Percentiles rank a stretch among this genome's conserved stretches.
These are phyloP conservation scores for Rhea americana DNA, from an alignment of 2,113 vertebrate genomes.

Conservation along the genomic window DNA sequence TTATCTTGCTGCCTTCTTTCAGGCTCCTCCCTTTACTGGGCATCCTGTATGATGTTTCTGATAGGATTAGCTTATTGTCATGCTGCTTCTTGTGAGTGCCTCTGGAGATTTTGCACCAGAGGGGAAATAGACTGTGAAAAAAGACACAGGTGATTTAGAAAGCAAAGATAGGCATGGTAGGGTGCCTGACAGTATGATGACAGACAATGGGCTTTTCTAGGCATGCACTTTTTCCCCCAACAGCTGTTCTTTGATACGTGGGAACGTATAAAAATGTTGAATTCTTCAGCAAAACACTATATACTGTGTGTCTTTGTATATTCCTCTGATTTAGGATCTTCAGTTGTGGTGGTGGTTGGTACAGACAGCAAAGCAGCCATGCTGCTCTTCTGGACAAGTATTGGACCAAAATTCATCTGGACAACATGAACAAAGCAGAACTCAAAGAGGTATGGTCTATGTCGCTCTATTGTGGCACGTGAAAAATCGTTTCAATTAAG, in stretches of 20 bases:
- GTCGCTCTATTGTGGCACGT: not conserved
- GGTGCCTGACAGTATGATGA: accelerated
- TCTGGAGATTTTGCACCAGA: not conserved
- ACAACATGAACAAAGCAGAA: slow-evolving; percentile 87
- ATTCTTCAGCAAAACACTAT: not conserved
- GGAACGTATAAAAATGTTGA: not conserved
- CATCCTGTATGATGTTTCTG: not conserved
- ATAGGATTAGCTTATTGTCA: not conserved
- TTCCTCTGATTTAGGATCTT: slow-evolving; percentile 79
- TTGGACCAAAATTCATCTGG: slow-evolving; percentile 91
- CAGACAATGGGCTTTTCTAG: not conserved
- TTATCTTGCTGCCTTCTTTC: not conserved
- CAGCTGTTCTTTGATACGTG: not conserved
- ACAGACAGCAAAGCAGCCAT: slow-evolving; percentile 87
- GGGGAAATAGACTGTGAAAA: not conserved
- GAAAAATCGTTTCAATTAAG: not conserved
- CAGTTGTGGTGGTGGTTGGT: slow-evolving; percentile 86
- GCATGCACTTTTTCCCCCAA: not conserved
- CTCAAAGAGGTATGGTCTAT: slow-evolving; percentile 85
- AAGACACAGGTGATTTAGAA: not conserved
- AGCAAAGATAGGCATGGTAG: not conserved
- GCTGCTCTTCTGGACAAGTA: slow-evolving; percentile 91
- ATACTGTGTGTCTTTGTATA: not conserved
- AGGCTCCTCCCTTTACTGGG: not conserved
- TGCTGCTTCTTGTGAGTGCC: not conserved